These are phyloP conservation scores for Podocnemis expansa DNA, from an alignment of 2,113 vertebrate genomes.

Conservation along the genomic window DNA sequence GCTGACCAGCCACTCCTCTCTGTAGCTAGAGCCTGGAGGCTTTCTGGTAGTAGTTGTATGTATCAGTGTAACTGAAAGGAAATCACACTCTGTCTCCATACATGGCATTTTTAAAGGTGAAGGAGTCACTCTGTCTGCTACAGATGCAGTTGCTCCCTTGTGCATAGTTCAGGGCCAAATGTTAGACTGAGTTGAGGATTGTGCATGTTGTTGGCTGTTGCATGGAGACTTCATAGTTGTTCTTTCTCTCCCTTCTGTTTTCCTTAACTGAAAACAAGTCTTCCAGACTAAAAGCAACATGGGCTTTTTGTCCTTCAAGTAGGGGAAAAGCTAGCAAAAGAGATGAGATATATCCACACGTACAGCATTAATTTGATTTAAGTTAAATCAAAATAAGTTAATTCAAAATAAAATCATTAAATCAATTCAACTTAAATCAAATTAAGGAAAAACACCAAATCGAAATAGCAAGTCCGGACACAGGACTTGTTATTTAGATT, in stretches of 20 bases:
- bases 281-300: rapidly evolving
- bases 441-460: too few species aligned
- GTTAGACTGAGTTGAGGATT: rapidly evolving
- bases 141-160: not conserved
- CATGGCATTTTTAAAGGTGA: rapidly evolving
- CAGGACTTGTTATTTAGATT: too few species aligned
- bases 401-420: too few species aligned
- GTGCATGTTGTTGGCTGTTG: not conserved
- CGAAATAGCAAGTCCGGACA: too few species aligned
- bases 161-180: rapidly evolving
- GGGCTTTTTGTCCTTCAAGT: not conserved
- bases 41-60: rapidly evolving
- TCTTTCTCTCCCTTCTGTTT: rapidly evolving
- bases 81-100: not conserved
- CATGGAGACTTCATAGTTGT: rapidly evolving
- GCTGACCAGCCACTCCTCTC: not conserved
- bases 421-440: too few species aligned
- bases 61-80: not conserved
- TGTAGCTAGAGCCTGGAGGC: rapidly evolving
- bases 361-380: too few species aligned
- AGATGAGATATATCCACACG: too few species aligned
- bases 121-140: rapidly evolving
- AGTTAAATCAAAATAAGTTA: too few species aligned
- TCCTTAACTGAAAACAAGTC: rapidly evolving
- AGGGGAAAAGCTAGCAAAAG: rapidly evolving